A percentile compares a stretch with the other conserved stretches of the same genome.
These are phyloP conservation scores for Hypomesus transpacificus DNA, from an alignment of 2,113 vertebrate species.

Conservation along the genomic window DNA sequence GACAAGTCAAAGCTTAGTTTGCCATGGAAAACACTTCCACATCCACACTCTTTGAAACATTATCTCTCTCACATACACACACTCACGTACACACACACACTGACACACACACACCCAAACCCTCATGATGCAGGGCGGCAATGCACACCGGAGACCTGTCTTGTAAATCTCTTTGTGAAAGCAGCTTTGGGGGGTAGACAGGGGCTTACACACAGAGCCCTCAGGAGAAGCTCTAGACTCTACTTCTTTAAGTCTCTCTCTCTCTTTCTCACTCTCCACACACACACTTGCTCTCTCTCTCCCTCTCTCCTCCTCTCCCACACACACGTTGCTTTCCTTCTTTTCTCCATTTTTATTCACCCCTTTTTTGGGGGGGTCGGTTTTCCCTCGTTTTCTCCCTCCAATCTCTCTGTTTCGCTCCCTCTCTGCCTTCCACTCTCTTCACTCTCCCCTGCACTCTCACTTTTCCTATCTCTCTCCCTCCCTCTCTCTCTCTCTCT, in stretches of 20 bases:
- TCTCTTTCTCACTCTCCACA: slow-evolving; percentile 2
- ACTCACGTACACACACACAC: slow-evolving; percentile 16
- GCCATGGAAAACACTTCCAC: slow-evolving; percentile 13
- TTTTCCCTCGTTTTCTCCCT: neutral
- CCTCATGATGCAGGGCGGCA: slow-evolving; percentile 66
- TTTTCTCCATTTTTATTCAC: slow-evolving; percentile 1
- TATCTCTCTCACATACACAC: slow-evolving; percentile 14
- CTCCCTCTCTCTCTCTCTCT: neutral
- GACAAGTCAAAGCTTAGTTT: slow-evolving; percentile 20
- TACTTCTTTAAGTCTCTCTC: slow-evolving; percentile 37
- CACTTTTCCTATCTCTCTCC: neutral
- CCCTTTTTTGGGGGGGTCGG: neutral
- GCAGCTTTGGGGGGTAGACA: slow-evolving; percentile 76
- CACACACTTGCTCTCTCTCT: slow-evolving; percentile 10
- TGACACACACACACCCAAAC: slow-evolving; percentile 19
- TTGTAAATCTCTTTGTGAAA: slow-evolving; percentile 80
- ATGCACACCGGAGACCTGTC: slow-evolving; percentile 71
- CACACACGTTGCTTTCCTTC: slow-evolving; percentile 3
- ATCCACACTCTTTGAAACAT: slow-evolving; percentile 15
- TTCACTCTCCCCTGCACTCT: neutral
- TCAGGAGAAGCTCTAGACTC: slow-evolving; percentile 65
- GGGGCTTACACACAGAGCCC: slow-evolving; percentile 73
- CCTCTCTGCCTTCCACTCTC: neutral
- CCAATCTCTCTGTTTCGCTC: too few relatives aligned
- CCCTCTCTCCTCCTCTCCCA: neutral